Percentiles rank a stretch among this genome's conserved stretches.
These are phyloP conservation scores for Acrocera orbiculus DNA, from an alignment of 2,888 invertebrate species.

Conservation along the genomic window DNA sequence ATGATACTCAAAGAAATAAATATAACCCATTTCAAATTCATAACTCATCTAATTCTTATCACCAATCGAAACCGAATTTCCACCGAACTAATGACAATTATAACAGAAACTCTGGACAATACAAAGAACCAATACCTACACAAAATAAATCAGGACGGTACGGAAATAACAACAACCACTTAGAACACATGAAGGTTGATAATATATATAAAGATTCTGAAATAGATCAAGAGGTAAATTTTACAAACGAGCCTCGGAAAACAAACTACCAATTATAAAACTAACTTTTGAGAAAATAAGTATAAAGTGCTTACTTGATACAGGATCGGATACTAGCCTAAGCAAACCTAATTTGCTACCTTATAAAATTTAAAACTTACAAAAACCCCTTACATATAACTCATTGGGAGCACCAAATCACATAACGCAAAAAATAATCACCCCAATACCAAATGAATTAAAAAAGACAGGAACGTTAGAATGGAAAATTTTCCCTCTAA, in stretches of 20 bases:
- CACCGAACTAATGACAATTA: neutral
- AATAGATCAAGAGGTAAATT: neutral
- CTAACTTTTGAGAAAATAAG: slow-evolving; percentile 2
- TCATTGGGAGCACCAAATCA: too few species aligned
- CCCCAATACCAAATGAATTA: too few species aligned
- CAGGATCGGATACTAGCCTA: slow-evolving; percentile 5
- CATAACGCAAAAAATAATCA: too few species aligned
- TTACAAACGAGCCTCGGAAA: slow-evolving; percentile 43
- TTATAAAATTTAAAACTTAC: too few species aligned
- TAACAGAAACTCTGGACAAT: neutral
- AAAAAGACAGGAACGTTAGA: too few species aligned
- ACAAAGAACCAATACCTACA: neutral
- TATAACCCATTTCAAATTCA: neutral
- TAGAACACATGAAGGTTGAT: neutral
- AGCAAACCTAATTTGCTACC: too few species aligned
- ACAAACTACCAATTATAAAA: slow-evolving; percentile 37
- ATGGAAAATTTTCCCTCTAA: too few species aligned
- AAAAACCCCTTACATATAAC: too few species aligned
- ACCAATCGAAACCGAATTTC: neutral
- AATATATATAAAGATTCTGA: neutral
- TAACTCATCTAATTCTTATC: neutral
- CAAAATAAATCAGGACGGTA: too few species aligned
- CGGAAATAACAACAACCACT: neutral
- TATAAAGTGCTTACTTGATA: slow-evolving; percentile 4
- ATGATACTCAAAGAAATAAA: neutral